Conservation (phyloP, 2,797 vertebrate species). For the Allobates femoralis region DNA sequence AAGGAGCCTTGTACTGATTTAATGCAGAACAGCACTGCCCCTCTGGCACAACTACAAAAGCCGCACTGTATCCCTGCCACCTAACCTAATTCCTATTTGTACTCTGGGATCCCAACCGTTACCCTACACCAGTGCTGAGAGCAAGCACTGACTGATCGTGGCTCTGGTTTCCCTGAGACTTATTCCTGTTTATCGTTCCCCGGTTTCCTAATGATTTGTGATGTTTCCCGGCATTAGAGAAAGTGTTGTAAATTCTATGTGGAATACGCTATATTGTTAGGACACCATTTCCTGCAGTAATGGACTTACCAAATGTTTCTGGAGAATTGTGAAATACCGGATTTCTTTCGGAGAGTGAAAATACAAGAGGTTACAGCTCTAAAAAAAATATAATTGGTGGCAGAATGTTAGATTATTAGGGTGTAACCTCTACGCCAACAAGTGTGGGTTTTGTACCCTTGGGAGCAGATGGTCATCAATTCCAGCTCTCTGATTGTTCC, state of each 20-base stretch:
- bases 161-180: constrained; percentile 11
- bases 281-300: background rate
- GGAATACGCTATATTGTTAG: background rate
- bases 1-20: constrained; percentile 66
- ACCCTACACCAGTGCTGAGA: constrained; percentile 53
- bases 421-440: background rate
- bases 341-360: background rate
- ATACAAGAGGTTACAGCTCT: background rate
- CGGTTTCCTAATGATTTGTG: constrained; percentile 27
- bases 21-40: constrained; percentile 62
- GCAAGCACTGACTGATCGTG: constrained; percentile 12
- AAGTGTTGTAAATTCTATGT: background rate
- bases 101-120: constrained; percentile 67
- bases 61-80: constrained; percentile 67
- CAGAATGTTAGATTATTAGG: background rate
- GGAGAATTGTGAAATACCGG: background rate
- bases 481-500: too few relatives aligned
- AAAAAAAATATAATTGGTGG: background rate
- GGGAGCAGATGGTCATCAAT: too few relatives aligned
- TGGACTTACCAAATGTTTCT: constrained; percentile 7
- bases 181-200: constrained; percentile 10
- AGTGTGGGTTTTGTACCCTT: too few relatives aligned
- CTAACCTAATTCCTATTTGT: constrained; percentile 60
- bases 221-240: constrained; percentile 11
- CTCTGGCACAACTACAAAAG: constrained; percentile 67